Evolutionary conservation across 1,140 invertebrate species (phyloP).

Genomic region (Papilio dardanus): DNA sequence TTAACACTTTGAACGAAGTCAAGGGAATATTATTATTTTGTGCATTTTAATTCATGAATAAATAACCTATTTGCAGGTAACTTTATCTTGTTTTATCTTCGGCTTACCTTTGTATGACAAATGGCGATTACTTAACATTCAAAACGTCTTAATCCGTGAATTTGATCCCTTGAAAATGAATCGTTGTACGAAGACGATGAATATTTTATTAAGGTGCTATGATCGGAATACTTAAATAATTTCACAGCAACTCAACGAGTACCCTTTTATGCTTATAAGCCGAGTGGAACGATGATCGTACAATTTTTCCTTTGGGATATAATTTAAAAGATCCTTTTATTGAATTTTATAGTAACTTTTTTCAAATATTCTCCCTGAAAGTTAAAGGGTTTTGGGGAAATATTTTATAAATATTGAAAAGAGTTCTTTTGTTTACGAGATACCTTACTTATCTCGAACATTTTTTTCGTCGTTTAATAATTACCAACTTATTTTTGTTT

Average conservation of each 20-base stretch:
- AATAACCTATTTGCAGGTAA: background rate
- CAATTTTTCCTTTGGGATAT: slow-evolving; percentile 48
- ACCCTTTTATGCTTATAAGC: slow-evolving; percentile 57
- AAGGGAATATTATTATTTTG: background rate
- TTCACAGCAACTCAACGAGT: slow-evolving; percentile 41
- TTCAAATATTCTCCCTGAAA: slow-evolving; percentile 23
- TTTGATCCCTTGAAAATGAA: slow-evolving; percentile 36
- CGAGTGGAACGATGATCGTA: slow-evolving; percentile 55
- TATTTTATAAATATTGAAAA: slow-evolving; percentile 6
- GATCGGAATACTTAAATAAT: slow-evolving; percentile 54
- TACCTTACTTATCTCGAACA: background rate
- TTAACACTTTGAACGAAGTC: background rate
- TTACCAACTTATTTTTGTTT: background rate
- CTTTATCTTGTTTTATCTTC: background rate
- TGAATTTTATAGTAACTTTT: slow-evolving; percentile 40
- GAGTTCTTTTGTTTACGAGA: slow-evolving; percentile 8
- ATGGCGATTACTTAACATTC: background rate
- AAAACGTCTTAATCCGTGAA: slow-evolving; percentile 13
- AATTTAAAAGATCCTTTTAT: slow-evolving; percentile 42
- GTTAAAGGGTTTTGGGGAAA: background rate
- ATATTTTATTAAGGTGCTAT: slow-evolving; percentile 58
- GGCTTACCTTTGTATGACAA: slow-evolving; percentile 25
- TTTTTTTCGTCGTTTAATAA: background rate
- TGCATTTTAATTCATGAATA: background rate
- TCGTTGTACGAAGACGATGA: slow-evolving; percentile 43